phyloP scores from a whole-genome alignment of 2,113 vertebrate species.

The Neoarius graeffei region DNA sequence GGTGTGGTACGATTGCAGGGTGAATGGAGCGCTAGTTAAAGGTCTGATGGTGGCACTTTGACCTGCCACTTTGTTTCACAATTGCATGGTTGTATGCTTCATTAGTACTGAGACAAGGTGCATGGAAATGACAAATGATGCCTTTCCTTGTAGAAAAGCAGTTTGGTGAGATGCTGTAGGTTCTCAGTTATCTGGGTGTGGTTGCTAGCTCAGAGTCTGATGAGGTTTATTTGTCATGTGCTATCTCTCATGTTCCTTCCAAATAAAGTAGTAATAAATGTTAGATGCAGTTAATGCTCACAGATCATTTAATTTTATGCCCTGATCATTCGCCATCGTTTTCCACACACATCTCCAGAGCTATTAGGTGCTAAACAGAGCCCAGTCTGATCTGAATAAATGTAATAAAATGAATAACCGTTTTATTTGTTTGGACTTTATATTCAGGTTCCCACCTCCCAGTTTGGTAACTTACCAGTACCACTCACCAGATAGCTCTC shows the following conservation, averaged over 20 bases:
- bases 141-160: background rate
- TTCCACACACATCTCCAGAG: background rate
- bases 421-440: too few relatives aligned
- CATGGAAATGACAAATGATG: background rate
- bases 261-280: background rate
- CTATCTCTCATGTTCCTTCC: background rate
- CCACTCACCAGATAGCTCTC: background rate
- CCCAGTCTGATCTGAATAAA: background rate
- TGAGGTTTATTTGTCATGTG: background rate
- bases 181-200: background rate
- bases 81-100: background rate
- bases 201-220: background rate
- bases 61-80: background rate
- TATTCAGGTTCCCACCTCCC: too few relatives aligned
- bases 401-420: background rate
- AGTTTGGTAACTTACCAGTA: too few relatives aligned
- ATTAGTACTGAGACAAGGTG: background rate
- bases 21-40: conserved; percentile 1
- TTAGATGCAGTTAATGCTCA: background rate
- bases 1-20: conserved; percentile 12
- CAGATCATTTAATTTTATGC: background rate
- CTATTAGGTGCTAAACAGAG: background rate
- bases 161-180: background rate
- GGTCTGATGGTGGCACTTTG: background rate
- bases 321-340: background rate